Evolutionary conservation across 2,797 vertebrate species (phyloP).

Genomic region (Gambelia wislizenii): DNA sequence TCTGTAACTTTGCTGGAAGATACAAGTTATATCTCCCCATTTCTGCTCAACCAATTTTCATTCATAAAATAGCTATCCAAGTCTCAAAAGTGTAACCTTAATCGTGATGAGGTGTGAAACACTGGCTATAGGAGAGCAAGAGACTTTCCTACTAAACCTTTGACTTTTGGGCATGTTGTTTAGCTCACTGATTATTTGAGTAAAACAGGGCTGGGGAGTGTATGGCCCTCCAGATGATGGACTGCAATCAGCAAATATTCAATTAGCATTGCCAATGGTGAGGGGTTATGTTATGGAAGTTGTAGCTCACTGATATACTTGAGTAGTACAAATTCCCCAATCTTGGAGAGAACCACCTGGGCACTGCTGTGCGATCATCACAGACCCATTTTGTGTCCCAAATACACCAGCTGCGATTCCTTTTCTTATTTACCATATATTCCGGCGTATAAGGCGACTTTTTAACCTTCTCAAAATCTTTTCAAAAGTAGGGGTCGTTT

Average conservation of each 20-base stretch:
- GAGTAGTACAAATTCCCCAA: not conserved
- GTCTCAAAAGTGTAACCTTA: not conserved
- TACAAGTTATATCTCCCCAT: not conserved
- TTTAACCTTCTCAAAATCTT: too few species aligned
- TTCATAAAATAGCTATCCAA: not conserved
- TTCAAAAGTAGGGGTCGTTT: too few species aligned
- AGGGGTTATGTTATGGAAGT: not conserved
- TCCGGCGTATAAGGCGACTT: too few species aligned
- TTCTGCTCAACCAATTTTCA: not conserved
- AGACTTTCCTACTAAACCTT: not conserved
- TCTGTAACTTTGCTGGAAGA: not conserved
- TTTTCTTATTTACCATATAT: not conserved
- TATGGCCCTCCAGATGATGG: not conserved
- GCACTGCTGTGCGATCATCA: not conserved
- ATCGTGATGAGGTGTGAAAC: not conserved
- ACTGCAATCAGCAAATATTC: too few species aligned
- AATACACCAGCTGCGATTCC: not conserved
- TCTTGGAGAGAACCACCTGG: not conserved
- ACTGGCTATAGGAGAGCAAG: not conserved
- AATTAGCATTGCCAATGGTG: too few species aligned
- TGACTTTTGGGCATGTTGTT: not conserved
- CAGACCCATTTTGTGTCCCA: not conserved
- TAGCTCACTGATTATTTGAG: not conserved
- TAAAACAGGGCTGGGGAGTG: not conserved
- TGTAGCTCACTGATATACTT: not conserved